Conservation (phyloP, 2,888 invertebrate genomes). For the Andrena chrysosceles region DNA sequence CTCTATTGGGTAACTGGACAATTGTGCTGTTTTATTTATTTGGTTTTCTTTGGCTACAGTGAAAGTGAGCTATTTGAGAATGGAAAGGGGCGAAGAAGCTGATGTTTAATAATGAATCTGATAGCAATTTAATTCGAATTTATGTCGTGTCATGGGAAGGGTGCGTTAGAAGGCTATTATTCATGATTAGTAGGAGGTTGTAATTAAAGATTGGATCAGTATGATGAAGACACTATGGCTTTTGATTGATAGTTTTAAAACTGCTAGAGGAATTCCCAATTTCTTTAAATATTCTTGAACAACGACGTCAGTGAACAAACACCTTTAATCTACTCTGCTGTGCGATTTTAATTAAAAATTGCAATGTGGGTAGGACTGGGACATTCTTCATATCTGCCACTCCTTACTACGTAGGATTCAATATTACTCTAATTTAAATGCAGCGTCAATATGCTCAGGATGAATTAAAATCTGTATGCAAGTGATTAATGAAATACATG, state of each 20-base stretch:
- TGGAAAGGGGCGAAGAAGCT: no score
- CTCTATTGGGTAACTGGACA: not conserved
- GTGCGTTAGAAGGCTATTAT: no score
- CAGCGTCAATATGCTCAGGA: not conserved
- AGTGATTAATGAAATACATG: not conserved
- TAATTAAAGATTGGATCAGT: no score
- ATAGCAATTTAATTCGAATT: no score
- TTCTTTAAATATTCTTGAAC: no score
- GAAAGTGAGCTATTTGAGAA: no score
- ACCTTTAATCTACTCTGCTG: constrained; percentile 22
- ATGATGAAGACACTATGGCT: no score
- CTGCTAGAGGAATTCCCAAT: no score
- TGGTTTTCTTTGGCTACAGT: not conserved
- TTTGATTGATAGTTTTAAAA: no score
- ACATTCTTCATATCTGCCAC: constrained; percentile 15
- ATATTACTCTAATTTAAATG: constrained; percentile 11
- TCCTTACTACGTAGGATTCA: constrained; percentile 25
- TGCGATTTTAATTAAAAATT: constrained; percentile 59
- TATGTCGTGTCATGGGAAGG: no score
- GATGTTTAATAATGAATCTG: no score
- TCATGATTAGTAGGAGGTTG: no score
- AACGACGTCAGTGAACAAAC: not conserved
- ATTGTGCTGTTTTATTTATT: not conserved
- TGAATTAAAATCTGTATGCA: not conserved
- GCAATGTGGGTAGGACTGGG: constrained; percentile 30